Evolutionary conservation across 1,140 invertebrate genomes (phyloP).

Genomic region (Anastrepha ludens): DNA sequence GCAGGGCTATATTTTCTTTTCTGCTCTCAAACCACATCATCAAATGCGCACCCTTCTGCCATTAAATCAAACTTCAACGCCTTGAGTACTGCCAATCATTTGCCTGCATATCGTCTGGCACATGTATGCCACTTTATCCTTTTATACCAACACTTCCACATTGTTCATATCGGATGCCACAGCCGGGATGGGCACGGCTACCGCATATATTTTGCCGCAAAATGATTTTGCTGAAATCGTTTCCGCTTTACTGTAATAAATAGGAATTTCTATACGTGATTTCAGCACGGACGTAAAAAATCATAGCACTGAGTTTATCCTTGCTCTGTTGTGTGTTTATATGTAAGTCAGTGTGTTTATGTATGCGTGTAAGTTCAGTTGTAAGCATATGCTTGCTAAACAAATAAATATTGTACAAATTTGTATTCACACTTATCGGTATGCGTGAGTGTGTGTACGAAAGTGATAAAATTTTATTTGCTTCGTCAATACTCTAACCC

Average conservation of each 20-base stretch:
- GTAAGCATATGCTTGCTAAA: slow-evolving; percentile 3
- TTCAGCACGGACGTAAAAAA: neutral
- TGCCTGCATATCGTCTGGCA: too few species aligned
- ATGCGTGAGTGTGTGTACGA: neutral
- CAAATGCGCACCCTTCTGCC: neutral
- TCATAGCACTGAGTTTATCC: neutral
- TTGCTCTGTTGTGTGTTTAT: neutral
- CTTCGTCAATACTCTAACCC: slow-evolving; percentile 22
- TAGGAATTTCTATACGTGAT: slow-evolving; percentile 35
- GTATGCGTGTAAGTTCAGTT: neutral
- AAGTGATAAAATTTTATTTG: slow-evolving; percentile 28
- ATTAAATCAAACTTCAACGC: neutral
- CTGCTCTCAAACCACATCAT: neutral
- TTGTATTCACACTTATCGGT: neutral
- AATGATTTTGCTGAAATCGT: slow-evolving; percentile 33
- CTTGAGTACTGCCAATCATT: neutral
- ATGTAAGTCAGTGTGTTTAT: neutral
- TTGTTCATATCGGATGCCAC: neutral
- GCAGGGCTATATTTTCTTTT: neutral
- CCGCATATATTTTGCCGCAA: slow-evolving; percentile 15
- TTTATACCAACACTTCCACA: neutral
- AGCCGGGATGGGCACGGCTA: neutral
- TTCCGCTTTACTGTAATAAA: slow-evolving; percentile 31
- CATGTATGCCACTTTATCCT: neutral
- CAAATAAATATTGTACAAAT: slow-evolving; percentile 21